phyloP scores from a whole-genome alignment of 1,140 invertebrate genomes.

The Chrysomallon squamiferum region DNA sequence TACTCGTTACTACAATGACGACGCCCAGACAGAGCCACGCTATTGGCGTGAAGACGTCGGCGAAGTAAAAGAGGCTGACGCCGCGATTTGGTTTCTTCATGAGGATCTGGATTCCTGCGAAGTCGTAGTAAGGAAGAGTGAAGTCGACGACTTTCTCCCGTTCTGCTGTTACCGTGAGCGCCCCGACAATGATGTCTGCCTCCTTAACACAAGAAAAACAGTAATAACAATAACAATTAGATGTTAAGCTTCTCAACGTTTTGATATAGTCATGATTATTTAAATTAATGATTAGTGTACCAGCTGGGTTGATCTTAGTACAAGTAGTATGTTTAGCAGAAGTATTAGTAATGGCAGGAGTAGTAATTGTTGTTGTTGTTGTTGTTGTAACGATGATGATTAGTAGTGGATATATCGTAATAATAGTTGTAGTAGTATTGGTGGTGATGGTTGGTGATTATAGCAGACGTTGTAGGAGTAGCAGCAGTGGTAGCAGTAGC shows the following conservation, averaged over 20 bases:
- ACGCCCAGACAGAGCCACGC: constrained; percentile 35
- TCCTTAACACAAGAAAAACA: constrained; percentile 20
- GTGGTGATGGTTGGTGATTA: no score
- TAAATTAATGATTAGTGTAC: not conserved
- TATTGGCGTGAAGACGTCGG: constrained; percentile 29
- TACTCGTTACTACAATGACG: constrained; percentile 27
- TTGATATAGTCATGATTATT: not conserved
- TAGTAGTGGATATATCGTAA: no score
- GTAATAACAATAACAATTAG: not conserved
- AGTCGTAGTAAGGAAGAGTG: constrained; percentile 40
- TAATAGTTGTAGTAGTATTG: no score
- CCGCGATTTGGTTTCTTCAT: constrained; percentile 22
- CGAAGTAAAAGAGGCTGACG: constrained; percentile 30
- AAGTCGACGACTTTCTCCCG: constrained; percentile 38
- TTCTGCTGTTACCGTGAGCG: constrained; percentile 35
- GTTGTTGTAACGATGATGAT: no score
- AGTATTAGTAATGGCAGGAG: no score
- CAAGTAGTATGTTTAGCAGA: no score
- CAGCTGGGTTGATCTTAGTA: no score
- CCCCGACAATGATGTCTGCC: constrained; percentile 33
- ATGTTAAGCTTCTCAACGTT: not conserved
- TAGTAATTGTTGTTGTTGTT: no score
- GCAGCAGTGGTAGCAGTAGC: no score
- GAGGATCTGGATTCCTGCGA: constrained; percentile 43
- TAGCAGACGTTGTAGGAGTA: no score